phyloP scores from a whole-genome alignment of 1,140 invertebrate genomes.

The Oryctes rhinoceros region DNA sequence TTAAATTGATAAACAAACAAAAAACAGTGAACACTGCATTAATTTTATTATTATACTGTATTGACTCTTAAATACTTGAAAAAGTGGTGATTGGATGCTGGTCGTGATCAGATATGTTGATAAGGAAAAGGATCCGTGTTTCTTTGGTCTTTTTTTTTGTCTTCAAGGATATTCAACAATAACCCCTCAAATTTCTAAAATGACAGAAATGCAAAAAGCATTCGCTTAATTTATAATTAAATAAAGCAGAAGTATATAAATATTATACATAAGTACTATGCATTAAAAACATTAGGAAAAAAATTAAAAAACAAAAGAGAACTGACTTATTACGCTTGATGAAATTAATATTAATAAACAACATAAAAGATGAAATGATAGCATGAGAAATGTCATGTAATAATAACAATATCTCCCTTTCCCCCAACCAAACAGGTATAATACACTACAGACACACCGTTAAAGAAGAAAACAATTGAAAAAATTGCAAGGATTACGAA shows the following conservation, averaged over 20 bases:
- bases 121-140: constrained; percentile 10
- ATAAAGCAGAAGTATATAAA: neutral
- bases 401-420: neutral
- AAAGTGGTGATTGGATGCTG: constrained; percentile 9
- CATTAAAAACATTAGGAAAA: neutral
- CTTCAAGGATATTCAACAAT: neutral
- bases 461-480: neutral
- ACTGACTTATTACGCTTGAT: constrained; percentile 37
- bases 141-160: neutral
- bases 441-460: neutral
- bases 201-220: neutral
- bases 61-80: neutral
- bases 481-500: neutral
- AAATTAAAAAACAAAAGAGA: neutral
- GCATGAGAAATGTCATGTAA: neutral
- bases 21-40: neutral
- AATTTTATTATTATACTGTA: constrained; percentile 16
- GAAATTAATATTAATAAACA: neutral
- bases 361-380: constrained; percentile 6
- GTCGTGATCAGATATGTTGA: neutral
- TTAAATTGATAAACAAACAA: constrained; percentile 7
- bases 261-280: neutral
- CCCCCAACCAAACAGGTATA: neutral
- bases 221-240: constrained; percentile 20
- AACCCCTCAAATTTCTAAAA: neutral